phyloP scores from a whole-genome alignment of 2,797 vertebrate species.

The Antennarius maculatus region DNA sequence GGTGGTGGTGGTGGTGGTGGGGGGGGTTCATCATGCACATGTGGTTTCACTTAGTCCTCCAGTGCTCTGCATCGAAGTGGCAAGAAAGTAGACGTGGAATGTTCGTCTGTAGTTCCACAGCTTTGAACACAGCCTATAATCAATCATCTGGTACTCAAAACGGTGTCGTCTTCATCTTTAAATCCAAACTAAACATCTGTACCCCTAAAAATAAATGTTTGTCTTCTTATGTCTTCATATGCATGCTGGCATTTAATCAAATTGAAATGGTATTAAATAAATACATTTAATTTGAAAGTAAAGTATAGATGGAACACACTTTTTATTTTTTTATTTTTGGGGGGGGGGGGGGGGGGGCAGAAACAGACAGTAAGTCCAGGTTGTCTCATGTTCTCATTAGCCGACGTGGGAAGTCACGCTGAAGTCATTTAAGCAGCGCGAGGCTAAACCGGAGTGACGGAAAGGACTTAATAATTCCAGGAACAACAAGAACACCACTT shows the following conservation, averaged over 20 bases:
- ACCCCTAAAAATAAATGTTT: background rate
- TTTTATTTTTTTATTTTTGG: constrained; percentile 3
- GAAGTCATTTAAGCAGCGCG: constrained; percentile 24
- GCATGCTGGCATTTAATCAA: constrained; percentile 6
- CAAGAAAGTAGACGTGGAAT: constrained; percentile 13
- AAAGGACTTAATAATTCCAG: constrained; percentile 10
- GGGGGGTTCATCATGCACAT: constrained; percentile 24
- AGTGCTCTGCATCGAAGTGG: constrained; percentile 1
- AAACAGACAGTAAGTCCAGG: constrained; percentile 16
- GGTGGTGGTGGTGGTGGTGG: no score
- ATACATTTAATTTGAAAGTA: constrained; percentile 2
- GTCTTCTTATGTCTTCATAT: background rate
- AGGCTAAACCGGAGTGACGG: constrained; percentile 9
- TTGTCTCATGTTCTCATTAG: constrained; percentile 5
- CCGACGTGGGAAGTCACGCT: constrained; percentile 41
- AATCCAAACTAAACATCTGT: no score
- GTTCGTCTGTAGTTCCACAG: background rate
- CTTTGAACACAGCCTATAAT: background rate
- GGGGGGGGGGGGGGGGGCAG: background rate
- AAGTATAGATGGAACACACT: constrained; percentile 11
- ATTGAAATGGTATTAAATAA: constrained; percentile 3
- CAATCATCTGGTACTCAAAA: background rate
- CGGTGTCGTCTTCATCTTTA: background rate
- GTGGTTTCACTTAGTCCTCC: constrained; percentile 51
- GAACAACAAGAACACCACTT: constrained; percentile 25